Base-by-base conservation (phyloP, 2,113 vertebrate genomes). In the Podocnemis expansa region DNA sequence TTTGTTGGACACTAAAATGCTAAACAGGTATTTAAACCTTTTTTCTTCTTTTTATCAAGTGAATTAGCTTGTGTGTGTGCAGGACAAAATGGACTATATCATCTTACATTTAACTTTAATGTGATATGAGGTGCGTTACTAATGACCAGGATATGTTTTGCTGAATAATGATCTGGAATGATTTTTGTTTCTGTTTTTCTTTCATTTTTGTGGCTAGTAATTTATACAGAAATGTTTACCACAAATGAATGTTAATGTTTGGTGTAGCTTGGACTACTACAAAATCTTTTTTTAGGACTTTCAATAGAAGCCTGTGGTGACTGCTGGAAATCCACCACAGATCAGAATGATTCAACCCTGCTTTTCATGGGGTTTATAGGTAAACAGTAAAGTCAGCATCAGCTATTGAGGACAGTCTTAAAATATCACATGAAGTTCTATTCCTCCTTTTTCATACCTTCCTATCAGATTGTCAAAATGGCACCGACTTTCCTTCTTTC, bases 211-310 rank as follows among this genome's bases (percentile, higher is more conserved):
- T 98, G 98, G 98, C 97, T 98, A 98, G 97, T 98, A 99, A 98
- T 98, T 98, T 99, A 98, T 98, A 98, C 98, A 98, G 98, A 98
- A 98, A 99, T 98, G 98, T 98, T 98, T 99, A 99, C 99, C 98
- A 99, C 99, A 98, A 98, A 98, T 98, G 98, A 98, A 97, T 98
- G 98, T 98, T 98, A 98, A 99, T 98, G 99, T 98, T 98, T 98
- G 98, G 98, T 97, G 99, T 98, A 98, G 78, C 98, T 98, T 97
- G 98, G 97, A 98, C 97, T 98, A 98, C 98, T 97, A 98, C 98
- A 97, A 98, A 97, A 98, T 98, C 97, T 97, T 94, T 96, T 92
- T 97, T 97, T 63, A 60, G 97, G 97, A 98, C 95, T 98, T 98
- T 98, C 96, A 97, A 97, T 98, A 98, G 98, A 98, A 98, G 96